Evolutionary conservation across 2,113 vertebrate genomes (phyloP).

Genomic region (Phylloscopus trochiloides): DNA sequence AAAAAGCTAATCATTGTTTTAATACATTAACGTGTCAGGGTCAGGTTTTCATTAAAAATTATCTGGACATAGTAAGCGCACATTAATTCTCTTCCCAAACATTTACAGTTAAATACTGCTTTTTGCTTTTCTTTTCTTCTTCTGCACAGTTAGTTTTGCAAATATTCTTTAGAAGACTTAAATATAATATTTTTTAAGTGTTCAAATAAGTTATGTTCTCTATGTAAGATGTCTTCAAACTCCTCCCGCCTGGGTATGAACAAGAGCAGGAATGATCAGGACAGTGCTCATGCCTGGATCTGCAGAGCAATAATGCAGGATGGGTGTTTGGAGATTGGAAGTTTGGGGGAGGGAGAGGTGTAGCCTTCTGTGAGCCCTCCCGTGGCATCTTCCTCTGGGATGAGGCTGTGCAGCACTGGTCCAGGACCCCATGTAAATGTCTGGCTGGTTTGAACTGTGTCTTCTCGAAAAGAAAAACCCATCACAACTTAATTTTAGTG

Average conservation of each 20-base stretch:
- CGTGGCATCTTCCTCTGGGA: neutral
- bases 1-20: neutral
- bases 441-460: neutral
- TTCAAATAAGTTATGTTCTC: neutral
- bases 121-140: neutral
- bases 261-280: neutral
- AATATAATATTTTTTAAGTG: neutral
- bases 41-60: slow-evolving; percentile 12
- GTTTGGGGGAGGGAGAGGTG: neutral
- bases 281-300: neutral
- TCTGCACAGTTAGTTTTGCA: neutral
- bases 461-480: neutral
- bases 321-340: neutral
- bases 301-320: neutral
- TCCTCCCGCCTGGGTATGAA: neutral
- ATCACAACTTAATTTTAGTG: neutral
- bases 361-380: neutral
- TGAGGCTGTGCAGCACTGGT: neutral
- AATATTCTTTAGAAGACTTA: neutral
- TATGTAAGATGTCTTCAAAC: neutral
- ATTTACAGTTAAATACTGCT: neutral
- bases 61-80: neutral
- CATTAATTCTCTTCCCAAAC: neutral
- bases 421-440: neutral
- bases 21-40: neutral